Percentiles rank a stretch among this genome's conserved stretches.
phyloP scores from a whole-genome alignment of 2,888 invertebrate species.

The Andrena fulva region DNA sequence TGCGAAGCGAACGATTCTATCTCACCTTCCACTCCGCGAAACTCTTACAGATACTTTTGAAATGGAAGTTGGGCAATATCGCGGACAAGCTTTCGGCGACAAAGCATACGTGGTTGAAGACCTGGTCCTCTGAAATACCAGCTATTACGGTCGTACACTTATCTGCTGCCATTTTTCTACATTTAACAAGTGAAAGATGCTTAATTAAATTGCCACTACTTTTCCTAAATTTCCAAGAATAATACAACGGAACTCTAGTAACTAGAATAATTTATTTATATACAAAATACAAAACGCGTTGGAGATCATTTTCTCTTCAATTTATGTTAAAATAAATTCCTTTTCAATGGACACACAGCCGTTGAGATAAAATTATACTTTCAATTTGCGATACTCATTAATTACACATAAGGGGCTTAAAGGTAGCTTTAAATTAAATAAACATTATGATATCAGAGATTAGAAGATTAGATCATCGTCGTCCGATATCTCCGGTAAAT shows the following conservation, averaged over 20 bases:
- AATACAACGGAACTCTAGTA: neutral
- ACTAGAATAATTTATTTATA: constrained; percentile 28
- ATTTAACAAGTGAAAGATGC: constrained; percentile 27
- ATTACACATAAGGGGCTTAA: constrained; percentile 13
- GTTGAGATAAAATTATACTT: constrained; percentile 12
- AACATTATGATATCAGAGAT: constrained; percentile 3
- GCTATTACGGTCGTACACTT: constrained; percentile 84
- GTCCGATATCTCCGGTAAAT: constrained; percentile 64
- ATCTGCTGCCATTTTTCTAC: constrained; percentile 54
- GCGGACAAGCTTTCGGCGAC: constrained; percentile 86
- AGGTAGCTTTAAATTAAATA: constrained; percentile 18
- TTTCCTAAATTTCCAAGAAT: neutral
- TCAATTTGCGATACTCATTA: neutral
- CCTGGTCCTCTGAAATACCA: constrained; percentile 86
- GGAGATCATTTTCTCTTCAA: neutral
- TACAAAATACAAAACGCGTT: neutral
- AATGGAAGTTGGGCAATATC: constrained; percentile 87
- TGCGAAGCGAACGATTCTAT: neutral
- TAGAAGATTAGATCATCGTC: constrained; percentile 32
- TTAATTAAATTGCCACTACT: neutral
- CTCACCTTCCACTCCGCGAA: constrained; percentile 86
- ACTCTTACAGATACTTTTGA: constrained; percentile 85
- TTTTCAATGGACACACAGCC: constrained; percentile 3
- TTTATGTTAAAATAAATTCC: constrained; percentile 23
- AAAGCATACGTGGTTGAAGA: constrained; percentile 86